These are phyloP conservation scores for Paramormyrops kingsleyae DNA, from an alignment of 2,113 vertebrate species.

Conservation along the genomic window DNA sequence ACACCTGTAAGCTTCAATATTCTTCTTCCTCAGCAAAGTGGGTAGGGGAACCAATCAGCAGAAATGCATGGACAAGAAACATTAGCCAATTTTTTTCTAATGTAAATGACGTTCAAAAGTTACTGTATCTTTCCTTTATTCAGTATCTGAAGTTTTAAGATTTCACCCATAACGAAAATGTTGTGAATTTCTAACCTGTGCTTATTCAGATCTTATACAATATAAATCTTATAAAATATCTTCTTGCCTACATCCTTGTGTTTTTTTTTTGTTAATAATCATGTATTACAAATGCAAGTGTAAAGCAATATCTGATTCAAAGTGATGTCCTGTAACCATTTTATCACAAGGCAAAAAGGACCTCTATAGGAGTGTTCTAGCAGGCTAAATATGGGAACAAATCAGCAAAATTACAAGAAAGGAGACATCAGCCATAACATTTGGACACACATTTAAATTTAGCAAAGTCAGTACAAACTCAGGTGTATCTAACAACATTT, in stretches of 20 bases:
- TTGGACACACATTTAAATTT: not conserved
- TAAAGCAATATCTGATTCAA: not conserved
- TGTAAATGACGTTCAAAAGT: not conserved
- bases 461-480: not conserved
- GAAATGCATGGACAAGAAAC: not conserved
- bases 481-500: not conserved
- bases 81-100: not conserved
- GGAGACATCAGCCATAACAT: not conserved
- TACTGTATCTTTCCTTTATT: not conserved
- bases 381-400: not conserved
- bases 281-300: not conserved
- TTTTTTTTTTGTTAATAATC: not conserved
- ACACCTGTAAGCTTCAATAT: not conserved
- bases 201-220: not conserved
- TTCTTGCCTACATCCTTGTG: not conserved
- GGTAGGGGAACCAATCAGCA: not conserved
- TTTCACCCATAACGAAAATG: not conserved
- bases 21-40: not conserved
- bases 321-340: not conserved
- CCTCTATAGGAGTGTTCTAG: not conserved
- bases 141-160: not conserved
- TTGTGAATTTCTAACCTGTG: not conserved
- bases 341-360: not conserved
- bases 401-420: not conserved
- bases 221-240: not conserved